Evolutionary conservation across 2,797 vertebrate genomes (phyloP), one percentile per base, ranked within the genome.

Genomic region (Simalia tracyae): DNA sequence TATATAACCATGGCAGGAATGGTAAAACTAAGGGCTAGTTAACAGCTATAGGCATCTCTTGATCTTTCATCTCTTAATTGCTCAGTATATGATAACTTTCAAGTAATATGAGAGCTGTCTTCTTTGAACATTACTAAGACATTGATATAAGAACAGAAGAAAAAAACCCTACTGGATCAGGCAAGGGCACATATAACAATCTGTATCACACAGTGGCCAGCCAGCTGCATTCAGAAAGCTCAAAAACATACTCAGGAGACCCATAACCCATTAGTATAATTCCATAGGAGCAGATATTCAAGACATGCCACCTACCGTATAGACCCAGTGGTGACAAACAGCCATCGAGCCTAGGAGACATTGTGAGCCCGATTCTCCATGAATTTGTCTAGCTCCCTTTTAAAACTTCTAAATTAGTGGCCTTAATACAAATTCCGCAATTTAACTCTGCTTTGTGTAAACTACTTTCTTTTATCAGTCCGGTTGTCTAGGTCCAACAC

Each of bases 1-100:
- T 59, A 91, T 0, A 0, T 22, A 6, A 24, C 64, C 89, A 56
- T 86, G 3, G 28, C 5, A 17, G 89, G 90, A 60, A 56, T 2
- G 59, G 28, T 68, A 24, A 4, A 5, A 90, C 0, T 0, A 0
- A 92, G 60, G 92, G 0, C 59, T 9, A 4, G 22, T 28, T 85
- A 64, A 50, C 42, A 54, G 22, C 17, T n/a, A 7, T 31, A 28
- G 56, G 24, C 17, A 46, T 86, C 11, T 8, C 26, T 85, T 22
- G 12, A 36, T 42, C 22, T 57, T 31, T 91, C 22, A 57, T 68
- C 22, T 17, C 14, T 42, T 86, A 31, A 24, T 86, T 68, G 54
- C 31, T 42, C 6, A 60, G 14, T 54, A 42, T 68, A 31, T 86
- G 61, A 24, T 86, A 54, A 42, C 61, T 85, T 54, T 90, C n/a